A percentile compares a stretch with the other conserved stretches of the same genome.
Conservation (phyloP, 1,140 invertebrate species). For the Planococcus citri region DNA sequence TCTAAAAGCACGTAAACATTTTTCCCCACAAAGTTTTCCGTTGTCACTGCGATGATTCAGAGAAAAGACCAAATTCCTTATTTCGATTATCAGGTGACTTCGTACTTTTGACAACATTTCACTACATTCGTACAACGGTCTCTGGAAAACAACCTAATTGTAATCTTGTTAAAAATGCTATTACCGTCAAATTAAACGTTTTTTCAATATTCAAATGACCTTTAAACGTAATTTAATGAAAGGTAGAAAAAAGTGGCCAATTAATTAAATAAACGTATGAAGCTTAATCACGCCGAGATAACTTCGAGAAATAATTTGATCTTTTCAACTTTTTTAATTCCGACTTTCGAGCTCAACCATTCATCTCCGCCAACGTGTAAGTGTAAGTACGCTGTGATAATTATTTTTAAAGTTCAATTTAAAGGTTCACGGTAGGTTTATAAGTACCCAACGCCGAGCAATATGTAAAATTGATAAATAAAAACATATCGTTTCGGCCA, state of each 20-base stretch:
- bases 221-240: neutral
- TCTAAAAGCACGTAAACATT: neutral
- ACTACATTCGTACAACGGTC: too few species aligned
- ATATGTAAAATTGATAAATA: neutral
- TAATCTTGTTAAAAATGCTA: neutral
- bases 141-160: neutral
- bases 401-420: conserved; percentile 8
- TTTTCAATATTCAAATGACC: neutral
- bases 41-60: too few species aligned
- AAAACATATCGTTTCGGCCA: too few species aligned
- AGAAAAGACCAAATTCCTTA: too few species aligned
- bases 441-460: too few species aligned
- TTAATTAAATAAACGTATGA: neutral
- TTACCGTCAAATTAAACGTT: neutral
- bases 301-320: neutral
- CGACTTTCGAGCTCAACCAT: neutral
- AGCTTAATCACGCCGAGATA: neutral
- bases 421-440: neutral
- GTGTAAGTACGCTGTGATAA: neutral
- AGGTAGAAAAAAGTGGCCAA: neutral
- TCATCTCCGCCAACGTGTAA: too few species aligned
- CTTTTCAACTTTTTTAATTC: neutral
- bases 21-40: neutral
- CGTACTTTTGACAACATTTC: neutral
- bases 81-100: neutral